Conservation (phyloP, 2,797 vertebrate species). For the Podargus strigoides region DNA sequence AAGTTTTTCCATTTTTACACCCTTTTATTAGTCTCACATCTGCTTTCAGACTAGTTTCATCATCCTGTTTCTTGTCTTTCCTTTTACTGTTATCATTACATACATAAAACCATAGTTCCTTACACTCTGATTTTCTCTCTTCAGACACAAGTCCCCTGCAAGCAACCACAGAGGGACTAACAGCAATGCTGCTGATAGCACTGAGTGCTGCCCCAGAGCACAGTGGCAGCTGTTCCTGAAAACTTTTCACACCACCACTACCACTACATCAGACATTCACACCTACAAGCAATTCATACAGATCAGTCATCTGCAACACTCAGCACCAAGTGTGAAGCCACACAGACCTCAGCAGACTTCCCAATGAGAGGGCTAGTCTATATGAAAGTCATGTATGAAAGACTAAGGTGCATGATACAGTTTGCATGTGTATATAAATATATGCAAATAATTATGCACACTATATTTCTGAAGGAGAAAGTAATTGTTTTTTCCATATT, state of each 20-base stretch:
- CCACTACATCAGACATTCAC: background rate
- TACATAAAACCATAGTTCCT: background rate
- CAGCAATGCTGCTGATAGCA: background rate
- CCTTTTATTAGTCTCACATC: background rate
- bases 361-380: background rate
- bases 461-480: background rate
- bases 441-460: background rate
- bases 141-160: background rate
- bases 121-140: background rate
- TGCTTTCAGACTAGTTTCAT: background rate
- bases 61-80: background rate
- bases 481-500: background rate
- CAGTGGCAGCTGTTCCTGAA: fast-evolving
- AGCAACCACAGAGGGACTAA: background rate
- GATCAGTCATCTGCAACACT: background rate
- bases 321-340: background rate
- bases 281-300: background rate
- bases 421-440: background rate
- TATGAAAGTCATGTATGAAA: background rate
- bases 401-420: background rate
- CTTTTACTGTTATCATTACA: background rate
- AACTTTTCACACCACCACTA: background rate
- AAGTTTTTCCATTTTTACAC: background rate
- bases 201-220: background rate
- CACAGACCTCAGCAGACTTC: background rate